A percentile compares a stretch with the other conserved stretches of the same genome.
Evolutionary conservation across 2,888 invertebrate genomes (phyloP).

Genomic region (Caenorhabditis imperialis): DNA sequence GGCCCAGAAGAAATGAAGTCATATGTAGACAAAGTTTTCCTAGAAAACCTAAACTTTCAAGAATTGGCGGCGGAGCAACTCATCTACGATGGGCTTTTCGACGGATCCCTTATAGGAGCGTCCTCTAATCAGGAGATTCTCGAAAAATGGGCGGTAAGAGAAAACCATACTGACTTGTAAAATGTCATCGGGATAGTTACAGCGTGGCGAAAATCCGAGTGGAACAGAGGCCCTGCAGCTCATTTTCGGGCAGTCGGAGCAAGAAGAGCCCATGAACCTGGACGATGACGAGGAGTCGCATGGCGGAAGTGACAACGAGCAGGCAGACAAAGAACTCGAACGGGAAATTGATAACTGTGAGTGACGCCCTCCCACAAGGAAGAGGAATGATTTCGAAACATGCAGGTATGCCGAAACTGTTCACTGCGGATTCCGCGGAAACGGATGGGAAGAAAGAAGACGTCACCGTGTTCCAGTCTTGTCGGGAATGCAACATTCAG

Average conservation of each 20-base stretch:
- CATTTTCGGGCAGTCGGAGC: constrained; percentile 1
- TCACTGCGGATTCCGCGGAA: constrained; percentile 3
- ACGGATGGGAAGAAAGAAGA: constrained; percentile 13
- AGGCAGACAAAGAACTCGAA: not conserved
- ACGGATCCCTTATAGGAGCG: too few relatives aligned
- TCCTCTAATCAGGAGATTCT: constrained; percentile 42
- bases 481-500: not conserved
- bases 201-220: constrained; percentile 27
- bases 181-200: not conserved
- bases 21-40: constrained; percentile 11
- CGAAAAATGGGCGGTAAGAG: constrained; percentile 47
- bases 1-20: constrained; percentile 22
- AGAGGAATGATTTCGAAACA: not conserved
- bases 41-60: not conserved
- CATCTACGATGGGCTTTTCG: too few relatives aligned
- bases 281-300: constrained; percentile 16
- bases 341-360: constrained; percentile 9
- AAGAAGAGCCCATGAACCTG: not conserved
- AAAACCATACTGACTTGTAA: too few relatives aligned
- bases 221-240: constrained; percentile 22
- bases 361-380: not conserved
- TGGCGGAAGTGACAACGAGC: not conserved
- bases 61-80: not conserved
- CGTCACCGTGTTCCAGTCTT: not conserved
- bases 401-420: constrained; percentile 19